Evolutionary conservation across 2,888 invertebrate species (phyloP).

Genomic region (Lamellibrachia satsuma): DNA sequence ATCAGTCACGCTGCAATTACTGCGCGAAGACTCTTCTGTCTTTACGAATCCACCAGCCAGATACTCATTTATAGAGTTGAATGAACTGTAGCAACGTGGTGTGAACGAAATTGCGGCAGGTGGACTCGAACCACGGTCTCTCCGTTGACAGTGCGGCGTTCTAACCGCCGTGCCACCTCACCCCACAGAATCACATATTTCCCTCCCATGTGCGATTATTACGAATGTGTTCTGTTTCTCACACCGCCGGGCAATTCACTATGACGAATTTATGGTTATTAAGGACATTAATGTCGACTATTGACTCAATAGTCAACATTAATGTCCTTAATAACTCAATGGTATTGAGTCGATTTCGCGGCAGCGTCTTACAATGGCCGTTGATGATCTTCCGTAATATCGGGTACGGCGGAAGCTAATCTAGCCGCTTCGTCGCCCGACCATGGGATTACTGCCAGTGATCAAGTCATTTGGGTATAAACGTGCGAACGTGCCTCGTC

Average conservation of each 20-base stretch:
- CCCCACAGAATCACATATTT: neutral
- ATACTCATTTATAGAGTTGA: no score
- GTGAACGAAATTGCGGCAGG: no score
- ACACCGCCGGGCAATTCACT: neutral
- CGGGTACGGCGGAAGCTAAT: neutral
- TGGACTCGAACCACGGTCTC: no score
- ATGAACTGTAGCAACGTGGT: no score
- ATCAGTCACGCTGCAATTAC: no score
- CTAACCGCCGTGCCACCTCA: neutral
- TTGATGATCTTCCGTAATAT: neutral
- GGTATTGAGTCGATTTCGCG: neutral
- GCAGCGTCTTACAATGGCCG: neutral
- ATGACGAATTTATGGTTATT: neutral
- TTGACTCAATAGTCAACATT: neutral
- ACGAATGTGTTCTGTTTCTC: neutral
- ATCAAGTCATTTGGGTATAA: neutral
- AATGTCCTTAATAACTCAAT: neutral
- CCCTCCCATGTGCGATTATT: neutral
- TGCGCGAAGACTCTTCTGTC: no score
- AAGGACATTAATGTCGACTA: neutral
- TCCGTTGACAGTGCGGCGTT: neutral
- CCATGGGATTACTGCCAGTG: neutral
- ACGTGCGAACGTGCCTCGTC: no score
- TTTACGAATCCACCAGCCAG: no score
- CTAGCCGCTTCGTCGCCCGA: neutral